Conservation (phyloP, 2,797 vertebrate species). For the Xerus rutilus region DNA sequence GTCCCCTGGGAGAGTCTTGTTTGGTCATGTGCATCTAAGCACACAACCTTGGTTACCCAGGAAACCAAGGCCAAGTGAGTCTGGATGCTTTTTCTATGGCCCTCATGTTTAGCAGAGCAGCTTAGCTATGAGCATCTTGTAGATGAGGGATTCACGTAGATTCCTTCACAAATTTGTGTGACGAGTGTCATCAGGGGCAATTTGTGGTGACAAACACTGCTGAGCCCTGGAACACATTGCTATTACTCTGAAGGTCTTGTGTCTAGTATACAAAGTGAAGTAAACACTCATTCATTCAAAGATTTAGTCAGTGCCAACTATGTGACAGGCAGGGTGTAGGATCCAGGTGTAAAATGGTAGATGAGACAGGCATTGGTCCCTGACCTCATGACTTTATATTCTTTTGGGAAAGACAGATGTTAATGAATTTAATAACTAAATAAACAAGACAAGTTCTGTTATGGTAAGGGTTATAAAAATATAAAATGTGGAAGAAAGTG, state of each 20-base stretch:
- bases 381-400: conserved; percentile 1
- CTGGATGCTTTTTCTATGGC: conserved; percentile 63
- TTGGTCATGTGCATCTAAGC: conserved; percentile 67
- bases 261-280: background rate
- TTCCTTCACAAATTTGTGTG: background rate
- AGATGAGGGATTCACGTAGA: background rate
- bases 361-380: background rate
- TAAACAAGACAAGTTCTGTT: background rate
- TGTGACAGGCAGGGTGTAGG: background rate
- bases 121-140: background rate
- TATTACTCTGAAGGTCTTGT: background rate
- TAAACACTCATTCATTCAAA: background rate
- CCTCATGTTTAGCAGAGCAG: conserved; percentile 23
- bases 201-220: conserved; percentile 28
- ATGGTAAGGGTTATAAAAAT: background rate
- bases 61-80: conserved; percentile 82
- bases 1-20: conserved; percentile 46
- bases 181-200: background rate
- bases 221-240: background rate
- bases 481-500: background rate
- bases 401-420: conserved; percentile 8
- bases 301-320: conserved; percentile 5
- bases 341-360: background rate
- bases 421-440: conserved; percentile 26
- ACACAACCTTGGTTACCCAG: conserved; percentile 80